Evolutionary conservation across 1,140 invertebrate genomes (phyloP).

Genomic region (Patella vulgata): DNA sequence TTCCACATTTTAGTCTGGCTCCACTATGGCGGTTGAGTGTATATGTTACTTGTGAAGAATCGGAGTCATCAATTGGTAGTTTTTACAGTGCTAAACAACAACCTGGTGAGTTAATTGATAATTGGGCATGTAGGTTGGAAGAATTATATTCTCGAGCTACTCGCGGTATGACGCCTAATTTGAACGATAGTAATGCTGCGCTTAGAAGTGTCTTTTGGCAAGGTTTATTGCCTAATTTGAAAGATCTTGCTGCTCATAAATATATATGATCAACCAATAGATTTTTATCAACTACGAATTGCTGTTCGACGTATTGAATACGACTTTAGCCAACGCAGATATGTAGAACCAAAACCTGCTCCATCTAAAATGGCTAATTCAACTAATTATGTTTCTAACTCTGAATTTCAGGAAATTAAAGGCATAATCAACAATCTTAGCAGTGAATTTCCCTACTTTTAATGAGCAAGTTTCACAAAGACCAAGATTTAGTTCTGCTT

Average conservation of each 20-base stretch:
- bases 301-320: background rate
- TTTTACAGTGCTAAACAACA: constrained; percentile 17
- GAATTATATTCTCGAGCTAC: background rate
- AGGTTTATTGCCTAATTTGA: no score
- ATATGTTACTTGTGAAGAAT: background rate
- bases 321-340: no score
- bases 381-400: background rate
- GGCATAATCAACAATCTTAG: constrained; percentile 4
- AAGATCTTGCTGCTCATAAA: no score
- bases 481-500: no score
- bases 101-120: background rate
- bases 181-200: constrained; percentile 3
- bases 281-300: background rate
- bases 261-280: background rate
- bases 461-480: no score
- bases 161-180: background rate
- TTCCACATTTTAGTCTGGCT: no score
- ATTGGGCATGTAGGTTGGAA: constrained; percentile 9
- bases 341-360: background rate
- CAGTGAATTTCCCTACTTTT: no score
- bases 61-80: background rate
- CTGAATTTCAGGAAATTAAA: background rate
- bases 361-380: no score
- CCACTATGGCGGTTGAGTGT: no score
- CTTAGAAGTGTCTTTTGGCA: no score